phyloP scores from a whole-genome alignment of 2,888 invertebrate species.

The Rhamphomyia laevipes region DNA sequence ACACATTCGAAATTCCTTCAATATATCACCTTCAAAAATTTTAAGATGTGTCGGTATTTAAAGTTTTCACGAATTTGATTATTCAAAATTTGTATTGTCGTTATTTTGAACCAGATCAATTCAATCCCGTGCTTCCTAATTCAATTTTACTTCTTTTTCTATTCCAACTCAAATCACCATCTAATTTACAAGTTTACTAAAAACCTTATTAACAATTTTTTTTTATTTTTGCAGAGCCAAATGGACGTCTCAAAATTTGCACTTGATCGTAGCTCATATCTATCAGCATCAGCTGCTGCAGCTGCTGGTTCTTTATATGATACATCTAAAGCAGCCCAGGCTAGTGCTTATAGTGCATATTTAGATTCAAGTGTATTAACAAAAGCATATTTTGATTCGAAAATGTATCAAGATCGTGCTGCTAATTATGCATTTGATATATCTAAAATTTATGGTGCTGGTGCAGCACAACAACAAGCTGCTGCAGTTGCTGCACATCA shows the following conservation, averaged over 20 bases:
- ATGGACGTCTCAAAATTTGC: conserved; percentile 38
- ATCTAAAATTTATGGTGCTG: conserved; percentile 34
- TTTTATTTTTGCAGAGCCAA: conserved; percentile 25
- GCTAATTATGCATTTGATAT: conserved; percentile 39
- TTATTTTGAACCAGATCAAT: too few species aligned
- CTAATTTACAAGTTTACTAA: not conserved
- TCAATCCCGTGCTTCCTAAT: too few species aligned
- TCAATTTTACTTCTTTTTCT: too few species aligned
- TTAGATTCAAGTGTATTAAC: conserved; percentile 37
- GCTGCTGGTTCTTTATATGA: conserved; percentile 30
- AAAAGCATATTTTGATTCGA: conserved; percentile 38
- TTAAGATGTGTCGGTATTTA: too few species aligned
- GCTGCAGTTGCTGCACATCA: conserved; percentile 21
- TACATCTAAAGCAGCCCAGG: conserved; percentile 29
- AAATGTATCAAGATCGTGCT: conserved; percentile 39
- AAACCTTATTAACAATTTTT: too few species aligned
- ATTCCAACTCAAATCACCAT: not conserved
- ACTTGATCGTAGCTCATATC: conserved; percentile 34
- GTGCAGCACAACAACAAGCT: conserved; percentile 32
- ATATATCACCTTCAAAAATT: too few species aligned
- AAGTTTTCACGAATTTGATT: too few species aligned
- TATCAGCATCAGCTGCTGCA: conserved; percentile 33
- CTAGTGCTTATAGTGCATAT: conserved; percentile 37
- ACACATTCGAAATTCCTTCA: too few species aligned
- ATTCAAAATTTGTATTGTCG: too few species aligned